phyloP scores from a whole-genome alignment of 2,797 vertebrate species.

The Paratrypauchen microcephalus region DNA sequence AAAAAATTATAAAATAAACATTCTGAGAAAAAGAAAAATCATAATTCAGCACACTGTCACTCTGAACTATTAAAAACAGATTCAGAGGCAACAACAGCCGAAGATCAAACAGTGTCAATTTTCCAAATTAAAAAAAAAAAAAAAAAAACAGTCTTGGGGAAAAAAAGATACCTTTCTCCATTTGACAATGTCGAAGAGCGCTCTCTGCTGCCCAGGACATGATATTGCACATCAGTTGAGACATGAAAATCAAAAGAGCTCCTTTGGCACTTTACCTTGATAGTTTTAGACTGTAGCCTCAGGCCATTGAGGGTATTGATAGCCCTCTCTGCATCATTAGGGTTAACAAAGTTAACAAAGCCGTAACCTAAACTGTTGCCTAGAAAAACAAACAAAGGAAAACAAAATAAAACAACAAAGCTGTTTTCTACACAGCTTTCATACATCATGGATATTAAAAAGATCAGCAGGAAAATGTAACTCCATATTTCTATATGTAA shows the following conservation, averaged over 20 bases:
- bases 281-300: constrained; percentile 99
- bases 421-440: constrained; percentile 65
- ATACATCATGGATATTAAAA: constrained; percentile 44
- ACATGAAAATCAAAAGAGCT: constrained; percentile 77
- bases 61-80: constrained; percentile 58
- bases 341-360: constrained; percentile 99
- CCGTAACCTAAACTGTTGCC: constrained; percentile 99
- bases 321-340: constrained; percentile 97
- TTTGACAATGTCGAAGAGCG: constrained; percentile 60
- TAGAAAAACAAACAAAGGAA: constrained; percentile 79
- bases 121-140: constrained; percentile 33
- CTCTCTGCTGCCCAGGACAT: constrained; percentile 74
- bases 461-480: neutral
- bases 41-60: constrained; percentile 39
- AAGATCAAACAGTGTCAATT: constrained; percentile 39
- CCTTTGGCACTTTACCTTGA: constrained; percentile 90
- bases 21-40: constrained; percentile 37
- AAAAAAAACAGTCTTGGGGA: constrained; percentile 36
- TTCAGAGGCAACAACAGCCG: constrained; percentile 71
- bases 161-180: constrained; percentile 59
- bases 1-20: constrained; percentile 31
- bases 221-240: constrained; percentile 72
- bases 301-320: constrained; percentile 99
- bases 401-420: constrained; percentile 84
- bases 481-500: neutral